phyloP scores from a whole-genome alignment of 1,140 invertebrate genomes.

The Drosophila ambigua region DNA sequence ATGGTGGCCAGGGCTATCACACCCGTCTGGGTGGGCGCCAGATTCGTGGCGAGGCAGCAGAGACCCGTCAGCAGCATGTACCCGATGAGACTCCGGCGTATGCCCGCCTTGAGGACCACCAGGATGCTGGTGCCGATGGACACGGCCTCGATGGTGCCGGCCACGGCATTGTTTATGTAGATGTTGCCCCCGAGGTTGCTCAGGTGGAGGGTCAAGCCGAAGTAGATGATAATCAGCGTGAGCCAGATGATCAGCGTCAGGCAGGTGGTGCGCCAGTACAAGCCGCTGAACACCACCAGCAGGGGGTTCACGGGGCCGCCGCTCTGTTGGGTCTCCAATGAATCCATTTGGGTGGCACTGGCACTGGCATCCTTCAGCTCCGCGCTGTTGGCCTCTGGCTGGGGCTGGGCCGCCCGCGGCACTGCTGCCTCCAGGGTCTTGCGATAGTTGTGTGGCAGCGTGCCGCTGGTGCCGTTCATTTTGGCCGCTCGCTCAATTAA shows the following conservation, averaged over 20 bases:
- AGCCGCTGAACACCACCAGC: conserved; percentile 86
- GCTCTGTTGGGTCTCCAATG: background rate
- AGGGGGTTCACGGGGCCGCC: conserved; percentile 83
- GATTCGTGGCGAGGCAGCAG: conserved; percentile 86
- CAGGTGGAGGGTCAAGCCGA: conserved; percentile 89
- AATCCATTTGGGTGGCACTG: background rate
- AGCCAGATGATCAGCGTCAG: conserved; percentile 89
- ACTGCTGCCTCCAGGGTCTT: conserved; percentile 85
- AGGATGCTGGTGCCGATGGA: conserved; percentile 89
- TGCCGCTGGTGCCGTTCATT: conserved; percentile 85
- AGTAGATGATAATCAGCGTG: conserved; percentile 89
- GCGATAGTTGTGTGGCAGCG: conserved; percentile 86
- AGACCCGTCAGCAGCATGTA: conserved; percentile 87
- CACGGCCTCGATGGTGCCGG: conserved; percentile 88
- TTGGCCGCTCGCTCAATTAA: conserved; percentile 89
- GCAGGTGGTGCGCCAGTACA: conserved; percentile 87
- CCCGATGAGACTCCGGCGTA: conserved; percentile 87
- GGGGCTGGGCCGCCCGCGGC: conserved; percentile 33
- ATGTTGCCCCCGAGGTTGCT: conserved; percentile 88
- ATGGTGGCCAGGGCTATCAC: conserved; percentile 86
- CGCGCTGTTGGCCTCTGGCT: conserved; percentile 19
- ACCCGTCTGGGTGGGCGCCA: conserved; percentile 84
- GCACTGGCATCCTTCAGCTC: conserved; percentile 15
- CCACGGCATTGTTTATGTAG: conserved; percentile 87
- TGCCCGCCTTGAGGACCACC: conserved; percentile 87